These are phyloP conservation scores for Muschampia plurimacula DNA, from an alignment of 2,888 invertebrate genomes.

Conservation along the genomic window DNA sequence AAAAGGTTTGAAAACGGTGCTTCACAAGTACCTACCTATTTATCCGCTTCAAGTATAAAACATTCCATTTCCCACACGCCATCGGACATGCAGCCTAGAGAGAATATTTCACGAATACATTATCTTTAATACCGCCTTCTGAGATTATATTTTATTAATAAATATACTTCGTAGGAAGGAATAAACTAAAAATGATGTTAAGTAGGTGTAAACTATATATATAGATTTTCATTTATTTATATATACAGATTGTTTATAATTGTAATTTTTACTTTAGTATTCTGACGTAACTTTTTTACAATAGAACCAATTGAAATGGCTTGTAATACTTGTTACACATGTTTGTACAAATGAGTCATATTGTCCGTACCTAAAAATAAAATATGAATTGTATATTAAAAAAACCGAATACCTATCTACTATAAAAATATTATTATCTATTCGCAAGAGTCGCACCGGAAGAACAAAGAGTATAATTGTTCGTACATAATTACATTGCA, in stretches of 20 bases:
- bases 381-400: no score
- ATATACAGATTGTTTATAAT: no score
- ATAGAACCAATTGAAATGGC: no score
- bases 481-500: not conserved
- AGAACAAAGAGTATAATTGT: conserved; percentile 2
- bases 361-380: no score
- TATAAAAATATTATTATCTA: not conserved
- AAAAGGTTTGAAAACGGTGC: not conserved
- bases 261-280: no score
- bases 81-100: not conserved
- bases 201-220: no score
- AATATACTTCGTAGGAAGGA: not conserved
- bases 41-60: conserved; percentile 2
- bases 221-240: no score
- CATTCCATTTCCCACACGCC: conserved; percentile 1
- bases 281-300: no score
- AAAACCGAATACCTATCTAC: not conserved
- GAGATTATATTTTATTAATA: not conserved
- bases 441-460: not conserved
- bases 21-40: not conserved
- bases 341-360: no score
- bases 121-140: not conserved
- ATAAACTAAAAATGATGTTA: no score
- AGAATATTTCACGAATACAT: not conserved
- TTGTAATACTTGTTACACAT: no score